Percentiles rank a stretch among this genome's conserved stretches.
phyloP scores from a whole-genome alignment of 2,888 invertebrate genomes.

The Drosophila tanythrix region DNA sequence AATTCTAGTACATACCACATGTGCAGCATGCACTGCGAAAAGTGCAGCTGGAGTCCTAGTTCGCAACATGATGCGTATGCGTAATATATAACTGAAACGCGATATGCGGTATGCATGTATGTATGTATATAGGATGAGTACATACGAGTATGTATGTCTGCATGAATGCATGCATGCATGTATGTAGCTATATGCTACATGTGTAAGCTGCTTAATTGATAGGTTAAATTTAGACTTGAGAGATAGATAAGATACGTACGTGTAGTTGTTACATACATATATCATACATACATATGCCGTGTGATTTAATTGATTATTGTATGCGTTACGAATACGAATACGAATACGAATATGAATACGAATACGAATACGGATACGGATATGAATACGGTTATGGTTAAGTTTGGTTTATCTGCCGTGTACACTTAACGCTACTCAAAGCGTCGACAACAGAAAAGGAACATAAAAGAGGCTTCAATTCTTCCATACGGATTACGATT shows the following conservation, averaged over 20 bases:
- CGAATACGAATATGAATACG: conserved; percentile 14
- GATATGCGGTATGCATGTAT: conserved; percentile 12
- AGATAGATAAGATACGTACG: conserved; percentile 39
- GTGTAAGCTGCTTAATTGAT: conserved; percentile 54
- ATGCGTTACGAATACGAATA: conserved; percentile 32
- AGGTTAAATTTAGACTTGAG: conserved; percentile 40
- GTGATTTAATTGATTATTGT: conserved; percentile 46
- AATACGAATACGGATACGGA: conserved; percentile 21
- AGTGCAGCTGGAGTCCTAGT: conserved; percentile 24
- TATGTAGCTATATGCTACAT: conserved; percentile 17
- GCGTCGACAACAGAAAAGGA: conserved; percentile 28
- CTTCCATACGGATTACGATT: conserved; percentile 43
- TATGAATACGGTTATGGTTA: conserved; percentile 35
- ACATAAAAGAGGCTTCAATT: conserved; percentile 39
- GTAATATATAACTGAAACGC: conserved; percentile 17
- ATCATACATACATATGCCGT: conserved; percentile 43
- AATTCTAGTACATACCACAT: conserved; percentile 40
- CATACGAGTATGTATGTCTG: conserved; percentile 36
- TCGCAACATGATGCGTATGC: conserved; percentile 46
- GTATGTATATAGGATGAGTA: conserved; percentile 23
- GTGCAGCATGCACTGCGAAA: conserved; percentile 18
- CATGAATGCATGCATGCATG: conserved; percentile 22
- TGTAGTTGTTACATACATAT: conserved; percentile 35
- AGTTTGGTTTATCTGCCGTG: conserved; percentile 47
- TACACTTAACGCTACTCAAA: conserved; percentile 42